phyloP scores from a whole-genome alignment of 2,888 invertebrate genomes.

The Acholoe squamosa region DNA sequence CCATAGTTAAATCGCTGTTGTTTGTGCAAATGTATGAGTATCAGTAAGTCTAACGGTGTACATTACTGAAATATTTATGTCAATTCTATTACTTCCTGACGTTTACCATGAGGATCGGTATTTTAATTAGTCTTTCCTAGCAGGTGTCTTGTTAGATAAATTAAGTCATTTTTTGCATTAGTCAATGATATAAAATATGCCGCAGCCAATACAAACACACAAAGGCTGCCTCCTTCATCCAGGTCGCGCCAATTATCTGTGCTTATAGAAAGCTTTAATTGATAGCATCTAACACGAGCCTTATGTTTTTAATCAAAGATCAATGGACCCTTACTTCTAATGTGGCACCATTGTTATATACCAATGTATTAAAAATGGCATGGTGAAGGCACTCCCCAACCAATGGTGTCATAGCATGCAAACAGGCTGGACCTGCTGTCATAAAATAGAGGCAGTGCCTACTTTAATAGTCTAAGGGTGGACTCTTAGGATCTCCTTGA shows the following conservation, averaged over 20 bases:
- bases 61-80: neutral
- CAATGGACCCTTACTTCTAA: neutral
- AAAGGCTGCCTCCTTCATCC: neutral
- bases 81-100: neutral
- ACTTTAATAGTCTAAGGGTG: too few relatives aligned
- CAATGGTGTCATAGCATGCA: too few relatives aligned
- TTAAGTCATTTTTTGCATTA: neutral
- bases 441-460: too few relatives aligned
- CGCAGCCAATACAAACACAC: neutral
- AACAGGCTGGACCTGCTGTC: too few relatives aligned
- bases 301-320: neutral
- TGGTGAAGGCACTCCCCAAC: too few relatives aligned
- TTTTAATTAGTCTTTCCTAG: neutral
- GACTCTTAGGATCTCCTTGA: too few relatives aligned
- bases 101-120: neutral
- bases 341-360: too few relatives aligned
- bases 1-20: too few relatives aligned
- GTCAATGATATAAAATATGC: neutral
- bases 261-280: neutral
- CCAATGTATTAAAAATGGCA: too few relatives aligned
- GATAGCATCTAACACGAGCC: neutral
- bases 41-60: neutral
- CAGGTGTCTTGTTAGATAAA: constrained; percentile 19
- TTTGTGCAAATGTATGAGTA: neutral
- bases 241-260: neutral